Conservation (phyloP, 2,113 vertebrate genomes). For the Orthonyx spaldingii region DNA sequence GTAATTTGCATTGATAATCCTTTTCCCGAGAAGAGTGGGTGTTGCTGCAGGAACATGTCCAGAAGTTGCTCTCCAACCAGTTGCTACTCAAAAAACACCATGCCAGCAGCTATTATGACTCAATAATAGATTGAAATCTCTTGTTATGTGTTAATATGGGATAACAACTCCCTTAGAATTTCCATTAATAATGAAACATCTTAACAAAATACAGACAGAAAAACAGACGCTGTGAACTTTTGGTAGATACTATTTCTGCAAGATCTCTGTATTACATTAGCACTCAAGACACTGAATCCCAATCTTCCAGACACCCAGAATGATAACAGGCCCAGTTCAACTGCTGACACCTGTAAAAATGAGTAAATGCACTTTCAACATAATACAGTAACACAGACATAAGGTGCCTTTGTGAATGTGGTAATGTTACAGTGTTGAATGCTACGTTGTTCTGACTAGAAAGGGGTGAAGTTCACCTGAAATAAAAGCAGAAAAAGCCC, state of each 20-base stretch:
- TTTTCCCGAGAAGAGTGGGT: conserved; percentile 55
- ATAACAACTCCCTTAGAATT: conserved; percentile 13
- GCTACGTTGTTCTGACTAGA: not conserved
- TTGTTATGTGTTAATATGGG: not conserved
- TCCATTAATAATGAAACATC: conserved; percentile 26
- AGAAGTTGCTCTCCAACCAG: conserved; percentile 38
- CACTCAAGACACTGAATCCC: not conserved
- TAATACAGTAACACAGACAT: not conserved
- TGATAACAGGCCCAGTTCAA: not conserved
- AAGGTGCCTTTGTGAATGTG: not conserved
- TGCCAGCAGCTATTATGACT: conserved; percentile 49
- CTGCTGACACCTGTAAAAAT: not conserved
- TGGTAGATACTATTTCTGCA: not conserved
- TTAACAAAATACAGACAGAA: not conserved
- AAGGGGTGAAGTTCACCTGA: not conserved
- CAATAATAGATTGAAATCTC: conserved; percentile 50
- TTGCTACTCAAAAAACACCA: conserved; percentile 1
- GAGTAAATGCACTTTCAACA: not conserved
- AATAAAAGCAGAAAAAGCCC: not conserved
- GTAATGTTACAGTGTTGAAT: not conserved
- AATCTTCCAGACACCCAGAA: not conserved
- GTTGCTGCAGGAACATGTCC: conserved; percentile 52
- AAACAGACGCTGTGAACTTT: not conserved
- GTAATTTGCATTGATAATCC: conserved; percentile 60
- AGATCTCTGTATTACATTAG: not conserved